These are phyloP conservation scores for Coregonus sp. DNA, from an alignment of 2,797 vertebrate species.

Conservation along the genomic window DNA sequence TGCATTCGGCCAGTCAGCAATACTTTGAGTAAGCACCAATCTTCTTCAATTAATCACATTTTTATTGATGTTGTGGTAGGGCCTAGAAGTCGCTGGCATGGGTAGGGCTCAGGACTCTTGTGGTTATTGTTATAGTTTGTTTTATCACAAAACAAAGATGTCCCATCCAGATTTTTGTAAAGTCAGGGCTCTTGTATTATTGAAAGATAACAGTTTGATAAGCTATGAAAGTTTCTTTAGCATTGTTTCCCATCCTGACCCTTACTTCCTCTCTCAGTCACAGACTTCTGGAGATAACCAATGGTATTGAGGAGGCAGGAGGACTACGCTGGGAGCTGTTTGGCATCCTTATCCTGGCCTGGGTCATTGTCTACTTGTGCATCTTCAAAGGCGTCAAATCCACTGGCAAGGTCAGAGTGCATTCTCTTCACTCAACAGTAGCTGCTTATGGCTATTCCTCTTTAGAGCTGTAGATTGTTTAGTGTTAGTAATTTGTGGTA, in stretches of 20 bases:
- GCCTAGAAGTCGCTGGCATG: background rate
- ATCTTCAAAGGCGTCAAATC: constrained; percentile 81
- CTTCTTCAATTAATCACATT: background rate
- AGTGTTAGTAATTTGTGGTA: background rate
- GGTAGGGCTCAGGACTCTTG: background rate
- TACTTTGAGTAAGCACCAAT: constrained; percentile 74
- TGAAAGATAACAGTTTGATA: background rate
- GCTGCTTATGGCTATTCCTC: background rate
- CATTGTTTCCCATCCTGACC: background rate
- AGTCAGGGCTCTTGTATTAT: background rate
- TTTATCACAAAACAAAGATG: too few relatives aligned
- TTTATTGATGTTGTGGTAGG: background rate
- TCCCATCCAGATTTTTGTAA: background rate
- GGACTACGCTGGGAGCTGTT: constrained; percentile 75
- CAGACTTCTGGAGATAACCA: constrained; percentile 71
- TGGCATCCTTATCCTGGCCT: constrained; percentile 69
- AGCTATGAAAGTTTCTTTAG: background rate
- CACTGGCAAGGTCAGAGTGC: constrained; percentile 72
- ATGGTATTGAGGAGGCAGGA: constrained; percentile 67
- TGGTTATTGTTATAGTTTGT: background rate
- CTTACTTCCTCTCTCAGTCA: constrained; percentile 48
- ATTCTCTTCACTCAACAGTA: background rate
- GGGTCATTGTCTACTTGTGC: constrained; percentile 77
- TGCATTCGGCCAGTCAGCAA: constrained; percentile 77
- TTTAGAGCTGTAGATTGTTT: background rate